phyloP scores from a whole-genome alignment of 2,113 vertebrate genomes.

The Chaetorhynchus papuensis region DNA sequence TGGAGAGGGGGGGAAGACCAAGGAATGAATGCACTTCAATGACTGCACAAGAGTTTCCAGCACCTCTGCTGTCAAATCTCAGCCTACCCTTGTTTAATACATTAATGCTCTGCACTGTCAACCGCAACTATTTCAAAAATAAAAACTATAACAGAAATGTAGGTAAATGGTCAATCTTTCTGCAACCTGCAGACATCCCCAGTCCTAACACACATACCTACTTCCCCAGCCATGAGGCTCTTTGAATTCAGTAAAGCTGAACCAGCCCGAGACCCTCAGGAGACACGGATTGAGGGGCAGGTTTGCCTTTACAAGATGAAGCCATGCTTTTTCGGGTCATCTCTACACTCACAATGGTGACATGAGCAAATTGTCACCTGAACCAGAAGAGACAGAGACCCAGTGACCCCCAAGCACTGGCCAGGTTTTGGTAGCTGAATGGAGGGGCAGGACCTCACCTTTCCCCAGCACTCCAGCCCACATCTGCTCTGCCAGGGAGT shows the following conservation, averaged over 20 bases:
- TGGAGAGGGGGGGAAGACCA: not conserved
- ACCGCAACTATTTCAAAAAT: not conserved
- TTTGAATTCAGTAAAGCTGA: not conserved
- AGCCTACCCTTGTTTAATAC: not conserved
- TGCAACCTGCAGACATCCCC: not conserved
- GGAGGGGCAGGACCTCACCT: not conserved
- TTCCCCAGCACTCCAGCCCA: not conserved
- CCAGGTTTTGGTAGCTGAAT: not conserved
- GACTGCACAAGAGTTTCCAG: not conserved
- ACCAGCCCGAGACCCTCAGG: not conserved
- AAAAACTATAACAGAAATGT: not conserved
- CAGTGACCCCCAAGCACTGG: accelerated
- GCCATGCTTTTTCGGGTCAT: not conserved
- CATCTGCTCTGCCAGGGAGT: not conserved
- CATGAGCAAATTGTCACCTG: not conserved
- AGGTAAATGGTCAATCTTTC: not conserved
- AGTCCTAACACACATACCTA: not conserved
- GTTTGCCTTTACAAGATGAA: not conserved
- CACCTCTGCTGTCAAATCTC: not conserved
- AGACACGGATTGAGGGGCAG: accelerated
- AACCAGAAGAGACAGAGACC: not conserved
- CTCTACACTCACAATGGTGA: not conserved
- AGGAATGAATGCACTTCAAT: not conserved
- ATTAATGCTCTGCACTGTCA: not conserved
- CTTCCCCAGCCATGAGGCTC: not conserved